A percentile compares a stretch with the other conserved stretches of the same genome.
phyloP scores from a whole-genome alignment of 1,140 invertebrate species.

The Macrocentrus cingulum region DNA sequence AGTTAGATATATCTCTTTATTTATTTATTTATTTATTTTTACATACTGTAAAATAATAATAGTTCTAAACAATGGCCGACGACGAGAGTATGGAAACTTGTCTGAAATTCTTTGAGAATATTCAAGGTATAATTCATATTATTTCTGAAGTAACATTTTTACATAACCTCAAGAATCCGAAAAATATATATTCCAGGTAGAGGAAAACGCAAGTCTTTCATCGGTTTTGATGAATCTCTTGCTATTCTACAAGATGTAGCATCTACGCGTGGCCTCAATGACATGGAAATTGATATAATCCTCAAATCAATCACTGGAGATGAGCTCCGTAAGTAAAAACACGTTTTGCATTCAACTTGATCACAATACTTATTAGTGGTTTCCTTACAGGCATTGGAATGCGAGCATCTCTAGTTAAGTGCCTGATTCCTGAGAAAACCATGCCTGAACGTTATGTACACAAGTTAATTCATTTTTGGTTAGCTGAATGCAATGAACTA shows the following conservation, averaged over 20 bases:
- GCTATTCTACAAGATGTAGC: conserved; percentile 34
- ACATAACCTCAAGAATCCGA: too few relatives aligned
- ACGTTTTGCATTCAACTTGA: background rate
- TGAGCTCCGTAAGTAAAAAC: conserved; percentile 33
- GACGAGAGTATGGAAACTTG: background rate
- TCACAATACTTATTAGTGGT: background rate
- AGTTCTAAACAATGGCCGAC: background rate
- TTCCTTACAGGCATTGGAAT: conserved; percentile 35
- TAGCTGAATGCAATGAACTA: conserved; percentile 32
- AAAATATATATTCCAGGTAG: too few relatives aligned
- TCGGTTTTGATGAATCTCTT: conserved; percentile 24
- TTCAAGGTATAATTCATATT: too few relatives aligned
- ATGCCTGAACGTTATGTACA: conserved; percentile 33
- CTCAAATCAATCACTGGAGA: conserved; percentile 29
- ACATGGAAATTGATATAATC: conserved; percentile 31
- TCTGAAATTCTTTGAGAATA: background rate
- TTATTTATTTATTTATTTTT: too few relatives aligned
- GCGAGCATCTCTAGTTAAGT: conserved; percentile 39
- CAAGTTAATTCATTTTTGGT: conserved; percentile 38
- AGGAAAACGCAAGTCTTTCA: conserved; percentile 26
- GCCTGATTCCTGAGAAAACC: conserved; percentile 42
- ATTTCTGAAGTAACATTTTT: too few relatives aligned
- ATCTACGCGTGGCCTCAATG: conserved; percentile 33
- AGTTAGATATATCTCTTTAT: too few relatives aligned
- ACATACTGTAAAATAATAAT: too few relatives aligned